phyloP scores from a whole-genome alignment of 2,113 vertebrate species.

The Bubo bubo region DNA sequence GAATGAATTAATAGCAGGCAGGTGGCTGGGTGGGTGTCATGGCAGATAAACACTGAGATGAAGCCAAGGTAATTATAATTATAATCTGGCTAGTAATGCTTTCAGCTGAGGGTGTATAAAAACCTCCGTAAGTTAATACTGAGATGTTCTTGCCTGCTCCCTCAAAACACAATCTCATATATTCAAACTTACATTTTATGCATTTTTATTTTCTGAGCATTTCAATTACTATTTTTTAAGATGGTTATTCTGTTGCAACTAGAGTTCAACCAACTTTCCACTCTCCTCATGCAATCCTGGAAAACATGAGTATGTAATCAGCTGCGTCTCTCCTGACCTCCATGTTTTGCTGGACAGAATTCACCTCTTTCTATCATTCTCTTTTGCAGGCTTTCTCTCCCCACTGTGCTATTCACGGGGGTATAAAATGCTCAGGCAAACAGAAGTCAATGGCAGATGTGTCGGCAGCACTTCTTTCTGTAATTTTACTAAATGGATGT shows the following conservation, averaged over 20 bases:
- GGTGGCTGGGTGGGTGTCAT: constrained; percentile 59
- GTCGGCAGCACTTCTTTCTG: constrained; percentile 22
- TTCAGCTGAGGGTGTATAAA: constrained; percentile 19
- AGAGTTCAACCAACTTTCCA: constrained; percentile 49
- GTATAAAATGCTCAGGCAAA: constrained; percentile 32
- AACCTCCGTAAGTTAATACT: constrained; percentile 3
- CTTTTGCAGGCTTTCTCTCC: not conserved
- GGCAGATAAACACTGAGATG: constrained; percentile 54
- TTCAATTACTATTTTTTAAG: constrained; percentile 6
- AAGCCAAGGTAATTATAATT: constrained; percentile 53
- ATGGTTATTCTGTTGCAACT: not conserved
- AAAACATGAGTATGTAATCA: constrained; percentile 12
- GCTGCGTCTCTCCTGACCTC: constrained; percentile 2
- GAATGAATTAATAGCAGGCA: constrained; percentile 66
- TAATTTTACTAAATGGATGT: constrained; percentile 46
- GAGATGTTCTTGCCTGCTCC: constrained; percentile 24
- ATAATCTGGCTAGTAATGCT: constrained; percentile 45
- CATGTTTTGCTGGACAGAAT: constrained; percentile 54
- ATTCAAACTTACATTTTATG: not conserved
- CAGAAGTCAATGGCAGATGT: constrained; percentile 54
- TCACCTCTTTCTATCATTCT: constrained; percentile 28
- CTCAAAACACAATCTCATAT: not conserved
- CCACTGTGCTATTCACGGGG: not conserved
- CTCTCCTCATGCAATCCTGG: not conserved
- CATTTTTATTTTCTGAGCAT: not conserved